These are phyloP conservation scores for Hetaerina americana DNA, from an alignment of 1,140 invertebrate genomes.

Conservation along the genomic window DNA sequence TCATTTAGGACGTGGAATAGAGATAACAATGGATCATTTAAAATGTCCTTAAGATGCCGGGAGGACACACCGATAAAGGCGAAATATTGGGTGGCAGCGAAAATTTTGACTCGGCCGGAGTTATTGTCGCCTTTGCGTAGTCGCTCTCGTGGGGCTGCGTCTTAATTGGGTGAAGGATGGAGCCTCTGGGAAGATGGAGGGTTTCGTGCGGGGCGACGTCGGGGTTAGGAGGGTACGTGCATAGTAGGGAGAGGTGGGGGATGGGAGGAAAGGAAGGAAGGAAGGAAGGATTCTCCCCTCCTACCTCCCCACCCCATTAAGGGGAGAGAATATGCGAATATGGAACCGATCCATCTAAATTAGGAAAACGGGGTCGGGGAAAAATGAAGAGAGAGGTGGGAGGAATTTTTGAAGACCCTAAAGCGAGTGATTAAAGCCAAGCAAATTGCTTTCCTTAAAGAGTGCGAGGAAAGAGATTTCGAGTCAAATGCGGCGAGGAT, in stretches of 20 bases:
- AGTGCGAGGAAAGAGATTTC: neutral
- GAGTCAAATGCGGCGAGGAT: neutral
- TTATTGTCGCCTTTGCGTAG: neutral
- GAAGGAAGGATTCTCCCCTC: too few relatives aligned
- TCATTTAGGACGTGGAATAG: too few relatives aligned
- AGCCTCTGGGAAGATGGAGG: neutral
- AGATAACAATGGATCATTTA: too few relatives aligned
- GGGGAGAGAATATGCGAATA: neutral
- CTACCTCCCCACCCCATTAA: neutral
- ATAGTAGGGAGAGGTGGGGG: too few relatives aligned
- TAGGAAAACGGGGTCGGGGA: too few relatives aligned
- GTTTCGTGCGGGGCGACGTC: too few relatives aligned
- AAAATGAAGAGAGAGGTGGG: too few relatives aligned
- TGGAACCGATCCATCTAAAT: neutral
- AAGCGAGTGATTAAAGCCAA: neutral
- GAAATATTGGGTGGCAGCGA: neutral
- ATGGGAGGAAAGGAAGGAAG: too few relatives aligned
- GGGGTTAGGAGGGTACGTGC: too few relatives aligned
- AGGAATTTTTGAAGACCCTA: too few relatives aligned
- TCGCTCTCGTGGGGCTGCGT: too few relatives aligned
- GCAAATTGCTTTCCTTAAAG: neutral
- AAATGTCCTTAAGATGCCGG: too few relatives aligned
- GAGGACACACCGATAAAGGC: neutral
- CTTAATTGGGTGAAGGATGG: neutral
- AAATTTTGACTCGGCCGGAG: neutral